Evolutionary conservation across 2,113 vertebrate species (phyloP), one percentile per base, ranked within the genome.

Genomic region (Pseudorasbora parva): DNA sequence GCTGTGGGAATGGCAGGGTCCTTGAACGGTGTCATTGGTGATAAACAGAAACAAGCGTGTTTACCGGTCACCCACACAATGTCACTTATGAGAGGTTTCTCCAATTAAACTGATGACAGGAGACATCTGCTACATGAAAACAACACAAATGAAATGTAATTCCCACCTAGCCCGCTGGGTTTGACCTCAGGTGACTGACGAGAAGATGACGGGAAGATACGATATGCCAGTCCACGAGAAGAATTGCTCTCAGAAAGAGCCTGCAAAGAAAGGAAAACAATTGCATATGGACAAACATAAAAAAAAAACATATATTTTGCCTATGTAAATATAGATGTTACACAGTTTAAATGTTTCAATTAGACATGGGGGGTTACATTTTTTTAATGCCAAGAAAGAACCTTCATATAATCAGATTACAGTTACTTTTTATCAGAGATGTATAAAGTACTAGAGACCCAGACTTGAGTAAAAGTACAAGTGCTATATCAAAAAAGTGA

Each of bases 141-240:
- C 84, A 74, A 87, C 41, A 83, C 37, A 77, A 33, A 2, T 17
- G 45, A 57, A 56, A 86, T 5, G 21, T 66, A 73, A 81, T 79
- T 86, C 94, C 76, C 95, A 99, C 98, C 98, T 92, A 98, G 87
- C 89, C 97, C 97, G 73, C 95, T 96, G 59, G 90, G 57, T 78
- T 98, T 97, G 92, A 97, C 93, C 90, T 99, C 98, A 2, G 96
- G 94, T 6, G 97, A 95, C 88, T 97, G 97, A 80, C 95, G 95
- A 14, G 97, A 96, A 54, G 94, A 93, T 21, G 95, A 96, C 62
- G 95, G 96, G 92, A 98, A 97, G 69, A 98, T 95, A 57, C 97
- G 95, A 90, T 98, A 96, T 81, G 96, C 92, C 25, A 95, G 93
- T 69, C 93, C 89, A 84, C 95, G 87, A 85, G 91, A 97, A 86